These are phyloP conservation scores for Herminia tarsipennalis DNA, from an alignment of 2,888 invertebrate genomes.

Conservation along the genomic window DNA sequence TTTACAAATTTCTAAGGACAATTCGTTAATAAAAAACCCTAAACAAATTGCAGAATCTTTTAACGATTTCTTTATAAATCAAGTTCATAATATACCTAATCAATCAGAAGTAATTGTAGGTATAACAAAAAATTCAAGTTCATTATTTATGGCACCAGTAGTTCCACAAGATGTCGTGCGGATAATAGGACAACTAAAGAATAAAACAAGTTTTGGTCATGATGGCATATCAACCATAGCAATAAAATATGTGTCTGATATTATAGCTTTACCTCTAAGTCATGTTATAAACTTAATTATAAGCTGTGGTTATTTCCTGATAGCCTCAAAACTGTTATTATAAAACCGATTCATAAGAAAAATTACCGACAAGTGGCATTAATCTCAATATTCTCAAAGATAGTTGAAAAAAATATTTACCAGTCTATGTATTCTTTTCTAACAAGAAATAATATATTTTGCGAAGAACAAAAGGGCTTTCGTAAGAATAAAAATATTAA, in stretches of 20 bases:
- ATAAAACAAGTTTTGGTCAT: neutral
- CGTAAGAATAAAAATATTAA: neutral
- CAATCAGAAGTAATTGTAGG: too few relatives aligned
- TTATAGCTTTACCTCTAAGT: too few relatives aligned
- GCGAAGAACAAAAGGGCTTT: constrained; percentile 1
- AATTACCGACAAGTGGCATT: neutral
- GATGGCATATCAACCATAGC: constrained; percentile 1
- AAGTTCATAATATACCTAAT: too few relatives aligned
- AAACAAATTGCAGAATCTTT: constrained; percentile 1
- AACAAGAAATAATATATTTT: neutral
- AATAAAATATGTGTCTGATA: neutral
- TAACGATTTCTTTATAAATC: constrained; percentile 1
- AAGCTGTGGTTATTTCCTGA: too few relatives aligned
- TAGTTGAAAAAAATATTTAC: neutral
- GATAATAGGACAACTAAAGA: neutral
- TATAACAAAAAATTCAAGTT: neutral
- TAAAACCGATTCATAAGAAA: too few relatives aligned
- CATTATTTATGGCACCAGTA: neutral
- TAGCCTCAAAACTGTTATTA: too few relatives aligned
- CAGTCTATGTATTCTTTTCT: constrained; percentile 9
- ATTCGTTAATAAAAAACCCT: neutral
- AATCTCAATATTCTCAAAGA: neutral
- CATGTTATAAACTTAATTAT: too few relatives aligned
- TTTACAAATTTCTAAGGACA: neutral
- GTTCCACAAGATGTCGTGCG: neutral